Evolutionary conservation across 2,888 invertebrate species (phyloP).

Genomic region (Meteorus cinctellus): DNA sequence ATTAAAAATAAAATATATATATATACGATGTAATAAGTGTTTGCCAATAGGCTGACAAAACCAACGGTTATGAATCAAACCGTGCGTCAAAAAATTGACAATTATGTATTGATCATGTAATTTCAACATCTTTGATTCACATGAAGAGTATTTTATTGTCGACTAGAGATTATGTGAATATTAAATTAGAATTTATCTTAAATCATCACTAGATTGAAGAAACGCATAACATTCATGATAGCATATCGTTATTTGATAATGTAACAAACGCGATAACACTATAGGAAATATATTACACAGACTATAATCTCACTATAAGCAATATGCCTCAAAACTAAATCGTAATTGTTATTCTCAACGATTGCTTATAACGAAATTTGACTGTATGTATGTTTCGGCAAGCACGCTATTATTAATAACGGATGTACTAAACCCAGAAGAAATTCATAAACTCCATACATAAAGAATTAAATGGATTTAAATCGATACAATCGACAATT

Average conservation of each 20-base stretch:
- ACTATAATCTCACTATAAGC: too few relatives aligned
- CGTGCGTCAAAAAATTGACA: slow-evolving; percentile 10
- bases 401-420: background rate
- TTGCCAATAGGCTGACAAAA: background rate
- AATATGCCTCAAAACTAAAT: too few relatives aligned
- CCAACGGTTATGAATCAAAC: background rate
- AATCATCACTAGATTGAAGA: slow-evolving; percentile 22
- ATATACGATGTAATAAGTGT: background rate
- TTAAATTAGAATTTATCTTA: slow-evolving; percentile 42
- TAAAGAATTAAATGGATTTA: background rate
- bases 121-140: background rate
- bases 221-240: background rate
- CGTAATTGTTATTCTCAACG: too few relatives aligned
- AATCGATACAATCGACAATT: background rate
- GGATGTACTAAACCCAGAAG: background rate
- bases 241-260: background rate
- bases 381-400: slow-evolving; percentile 16
- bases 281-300: background rate
- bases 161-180: slow-evolving; percentile 57
- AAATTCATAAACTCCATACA: background rate
- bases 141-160: slow-evolving; percentile 44
- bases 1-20: slow-evolving; percentile 15
- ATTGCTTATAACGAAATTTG: too few relatives aligned
- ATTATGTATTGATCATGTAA: slow-evolving; percentile 4
- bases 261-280: background rate